Base-by-base conservation (phyloP, 2,888 invertebrate species). In the Abrostola tripartita region DNA sequence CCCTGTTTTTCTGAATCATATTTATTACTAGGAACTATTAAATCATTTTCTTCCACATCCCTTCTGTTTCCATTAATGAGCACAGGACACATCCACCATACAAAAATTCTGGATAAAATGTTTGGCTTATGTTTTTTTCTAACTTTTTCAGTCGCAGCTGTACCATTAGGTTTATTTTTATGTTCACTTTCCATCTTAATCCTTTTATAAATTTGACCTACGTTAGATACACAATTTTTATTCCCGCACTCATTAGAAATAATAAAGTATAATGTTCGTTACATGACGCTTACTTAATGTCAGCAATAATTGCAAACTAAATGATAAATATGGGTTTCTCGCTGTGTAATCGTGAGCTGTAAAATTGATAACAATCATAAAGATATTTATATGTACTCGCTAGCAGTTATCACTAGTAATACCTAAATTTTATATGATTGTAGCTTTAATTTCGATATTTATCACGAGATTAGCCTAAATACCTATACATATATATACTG, bases 21-120 rank as follows among this genome's bases (percentile, higher is more conserved):
- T 70, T 94, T 92, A 57, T 95, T 94, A 8, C 96, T 90, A 0
- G 96, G 95, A 51, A 86, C 68, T 37, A 96, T 96, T 36, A 98
- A 91, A 88, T 98, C 97, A 8, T 94, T 90, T 57, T 96, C 94
- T 77, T 95, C 95, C 10, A 98, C 90, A 66, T 96, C 95, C 72
- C 95, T 92, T 80, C 85, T 93, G 63, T 95, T 94, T 6, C 96
- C 96, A 76, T 94, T 95, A 61, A 93, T 87, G 8, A 95, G 79
- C 57, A 95, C 91, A 8, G 95, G 95, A 68, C 91, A 92, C 65
- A 95, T 84, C 95, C 95, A 95, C 84, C 94, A 94, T 42, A 95
- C 78, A 68, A 95, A 94, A 24, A 94, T 56, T 66, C 83, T 85
- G 0, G 94, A 92, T 0, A 94, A 65, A 51, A 91, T 64, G 68